phyloP scores from a whole-genome alignment of 1,140 invertebrate species.

The Periplaneta americana region DNA sequence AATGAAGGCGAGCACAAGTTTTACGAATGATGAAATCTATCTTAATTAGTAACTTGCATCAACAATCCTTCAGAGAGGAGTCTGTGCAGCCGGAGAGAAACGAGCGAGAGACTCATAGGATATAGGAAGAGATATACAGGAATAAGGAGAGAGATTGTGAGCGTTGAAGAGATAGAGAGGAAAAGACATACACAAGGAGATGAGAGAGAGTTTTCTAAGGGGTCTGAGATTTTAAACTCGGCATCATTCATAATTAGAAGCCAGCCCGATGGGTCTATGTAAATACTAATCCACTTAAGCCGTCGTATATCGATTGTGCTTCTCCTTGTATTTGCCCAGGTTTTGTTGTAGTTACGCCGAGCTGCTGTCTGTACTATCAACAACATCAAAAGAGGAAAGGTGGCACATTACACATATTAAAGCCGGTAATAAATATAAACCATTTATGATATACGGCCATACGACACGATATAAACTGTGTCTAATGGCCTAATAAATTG shows the following conservation, averaged over 20 bases:
- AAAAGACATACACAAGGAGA: background rate
- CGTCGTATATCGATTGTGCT: background rate
- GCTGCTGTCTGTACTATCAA: no score
- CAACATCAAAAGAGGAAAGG: no score
- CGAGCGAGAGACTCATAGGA: no score
- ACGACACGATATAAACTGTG: no score
- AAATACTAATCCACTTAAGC: background rate
- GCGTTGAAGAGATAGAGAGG: no score
- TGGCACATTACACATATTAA: no score
- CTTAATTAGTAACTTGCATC: background rate
- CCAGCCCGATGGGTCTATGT: background rate
- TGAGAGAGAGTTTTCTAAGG: background rate
- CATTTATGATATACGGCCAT: no score
- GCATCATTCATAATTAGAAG: background rate
- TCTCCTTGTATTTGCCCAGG: background rate
- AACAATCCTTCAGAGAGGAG: background rate
- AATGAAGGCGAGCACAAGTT: background rate
- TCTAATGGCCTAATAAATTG: no score
- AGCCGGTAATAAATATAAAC: no score
- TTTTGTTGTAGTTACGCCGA: background rate
- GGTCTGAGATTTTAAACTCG: background rate
- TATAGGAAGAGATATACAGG: no score
- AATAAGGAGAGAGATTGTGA: no score
- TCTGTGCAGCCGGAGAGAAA: no score
- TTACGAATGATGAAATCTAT: background rate